Evolutionary conservation across 2,113 vertebrate species (phyloP).

Genomic region (Crotalus helleri): DNA sequence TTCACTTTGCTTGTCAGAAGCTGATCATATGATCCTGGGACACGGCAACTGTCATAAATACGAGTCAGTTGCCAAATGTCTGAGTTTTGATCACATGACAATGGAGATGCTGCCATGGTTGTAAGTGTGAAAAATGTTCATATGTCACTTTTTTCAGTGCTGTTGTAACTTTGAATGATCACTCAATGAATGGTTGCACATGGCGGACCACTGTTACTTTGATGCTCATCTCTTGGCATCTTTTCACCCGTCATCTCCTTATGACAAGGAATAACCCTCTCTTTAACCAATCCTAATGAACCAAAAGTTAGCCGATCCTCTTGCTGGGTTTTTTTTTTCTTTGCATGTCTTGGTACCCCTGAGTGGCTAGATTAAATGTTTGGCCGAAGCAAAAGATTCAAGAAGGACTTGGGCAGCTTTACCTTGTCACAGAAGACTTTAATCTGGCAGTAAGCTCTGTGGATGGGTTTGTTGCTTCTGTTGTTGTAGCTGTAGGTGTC

Average conservation of each 20-base stretch:
- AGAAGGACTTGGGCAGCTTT: not conserved
- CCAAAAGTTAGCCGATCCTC: constrained; percentile 15
- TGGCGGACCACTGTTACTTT: not conserved
- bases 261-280: not conserved
- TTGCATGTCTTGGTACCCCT: not conserved
- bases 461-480: constrained; percentile 97
- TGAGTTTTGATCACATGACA: not conserved
- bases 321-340: constrained; percentile 3
- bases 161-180: not conserved
- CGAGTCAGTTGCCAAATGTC: not conserved
- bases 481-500: constrained; percentile 99
- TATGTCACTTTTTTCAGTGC: not conserved
- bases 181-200: not conserved
- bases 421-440: constrained; percentile 99
- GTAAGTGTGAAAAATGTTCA: not conserved
- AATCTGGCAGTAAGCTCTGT: constrained; percentile 96
- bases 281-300: not conserved
- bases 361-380: constrained; percentile 11
- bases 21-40: not conserved
- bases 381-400: not conserved
- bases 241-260: constrained; percentile 11
- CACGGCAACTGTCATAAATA: not conserved
- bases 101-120: not conserved
- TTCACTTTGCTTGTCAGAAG: not conserved
- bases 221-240: not conserved